Base-by-base conservation (phyloP, 2,888 invertebrate species). In the Ornithoptera alexandrae region DNA sequence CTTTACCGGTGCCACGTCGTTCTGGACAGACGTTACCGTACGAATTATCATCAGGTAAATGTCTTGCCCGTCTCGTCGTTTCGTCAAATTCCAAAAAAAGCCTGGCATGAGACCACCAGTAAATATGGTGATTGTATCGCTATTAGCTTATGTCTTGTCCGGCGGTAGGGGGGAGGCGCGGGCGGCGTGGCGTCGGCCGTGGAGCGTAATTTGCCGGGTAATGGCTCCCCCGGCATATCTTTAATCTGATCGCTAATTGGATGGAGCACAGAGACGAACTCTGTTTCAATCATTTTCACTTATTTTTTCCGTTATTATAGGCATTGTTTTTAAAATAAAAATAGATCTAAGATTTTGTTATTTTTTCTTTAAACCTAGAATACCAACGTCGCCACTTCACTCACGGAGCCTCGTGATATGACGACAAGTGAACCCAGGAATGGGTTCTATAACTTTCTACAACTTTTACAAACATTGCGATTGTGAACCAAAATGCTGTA, bases 161-260 rank as follows among this genome's bases (percentile, higher is more conserved):
- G 6, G n/a, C 24, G 17, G 39, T 15, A 20, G 56, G 64, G 58
- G 58, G 70, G 62, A 24, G 10, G 63, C 57, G 71, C 61, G 62
- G 68, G 62, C n/a, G 68, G 63, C 73, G 71, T 71, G 69, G 72
- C 73, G 74, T 74, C 76, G 73, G 69, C 68, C 67, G 71, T 68
- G 67, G 68, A 70, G 71, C 75, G 78, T 80, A 82, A 91, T 93
- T 90, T 86, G 85, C 79, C 84, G 87, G 83, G 90, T 93, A 93
- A 93, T 93, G 89, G 92, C 90, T 92, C 93, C 93, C 92, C 84
- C 85, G 92, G 92, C 87, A 89, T 91, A 92, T 93, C 93, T 93
- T 93, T 93, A 93, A 91, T 91, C 93, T 92, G 90, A 89, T 91
- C 88, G 84, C 93, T 93, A 93, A 93, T 93, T 93, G 93, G 93